Conservation (phyloP, 2,113 vertebrate species). For the Cinclus cinclus region DNA sequence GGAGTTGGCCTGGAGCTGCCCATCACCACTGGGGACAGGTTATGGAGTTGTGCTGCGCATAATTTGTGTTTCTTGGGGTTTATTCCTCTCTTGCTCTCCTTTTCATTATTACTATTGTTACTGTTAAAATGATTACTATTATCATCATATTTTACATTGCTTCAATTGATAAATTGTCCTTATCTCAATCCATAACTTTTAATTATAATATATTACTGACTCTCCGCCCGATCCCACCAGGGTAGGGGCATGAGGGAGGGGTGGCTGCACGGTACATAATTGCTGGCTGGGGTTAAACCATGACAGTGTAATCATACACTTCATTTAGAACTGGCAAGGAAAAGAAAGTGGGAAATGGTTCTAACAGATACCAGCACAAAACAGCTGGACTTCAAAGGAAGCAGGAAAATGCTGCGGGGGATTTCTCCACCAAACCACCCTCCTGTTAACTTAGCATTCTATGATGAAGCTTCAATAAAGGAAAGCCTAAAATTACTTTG, state of each 20-base stretch:
- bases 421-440: neutral
- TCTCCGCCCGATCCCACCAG: neutral
- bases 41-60: accelerated
- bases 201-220: neutral
- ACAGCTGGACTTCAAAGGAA: neutral
- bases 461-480: neutral
- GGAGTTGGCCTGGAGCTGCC: neutral
- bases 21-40: accelerated
- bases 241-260: neutral
- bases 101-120: neutral
- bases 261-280: neutral
- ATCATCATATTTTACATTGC: neutral
- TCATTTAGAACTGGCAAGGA: neutral
- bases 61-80: neutral
- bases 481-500: neutral
- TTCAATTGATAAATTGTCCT: neutral
- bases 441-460: neutral
- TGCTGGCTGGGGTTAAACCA: neutral
- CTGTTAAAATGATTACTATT: neutral
- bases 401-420: neutral
- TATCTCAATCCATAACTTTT: neutral
- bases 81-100: neutral
- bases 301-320: neutral
- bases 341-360: neutral
- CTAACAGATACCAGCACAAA: neutral